Conservation (phyloP, 2,113 vertebrate species). For the Tinamus guttatus region DNA sequence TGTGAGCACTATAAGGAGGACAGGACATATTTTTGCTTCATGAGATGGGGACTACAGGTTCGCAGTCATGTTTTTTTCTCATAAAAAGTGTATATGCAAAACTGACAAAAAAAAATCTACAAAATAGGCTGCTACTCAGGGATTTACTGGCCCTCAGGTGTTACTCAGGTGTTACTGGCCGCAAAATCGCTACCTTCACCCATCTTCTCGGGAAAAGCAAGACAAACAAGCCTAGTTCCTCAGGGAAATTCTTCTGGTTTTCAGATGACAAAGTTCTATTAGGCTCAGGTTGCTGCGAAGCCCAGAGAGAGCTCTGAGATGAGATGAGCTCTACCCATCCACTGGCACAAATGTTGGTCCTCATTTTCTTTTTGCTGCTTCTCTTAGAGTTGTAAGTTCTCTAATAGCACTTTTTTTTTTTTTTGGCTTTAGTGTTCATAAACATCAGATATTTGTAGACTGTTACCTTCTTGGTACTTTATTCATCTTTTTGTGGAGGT, state of each 20-base stretch:
- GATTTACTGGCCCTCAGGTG: too few species aligned
- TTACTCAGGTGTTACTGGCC: background rate
- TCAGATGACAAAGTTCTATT: background rate
- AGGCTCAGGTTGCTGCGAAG: background rate
- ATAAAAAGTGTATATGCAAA: rapidly evolving
- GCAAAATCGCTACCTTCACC: background rate
- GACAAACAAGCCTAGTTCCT: background rate
- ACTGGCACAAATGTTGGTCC: rapidly evolving
- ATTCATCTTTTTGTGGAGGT: background rate
- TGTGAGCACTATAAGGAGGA: background rate
- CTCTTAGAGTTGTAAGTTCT: background rate
- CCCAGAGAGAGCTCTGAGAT: background rate
- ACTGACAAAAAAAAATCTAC: background rate
- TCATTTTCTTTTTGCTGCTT: background rate
- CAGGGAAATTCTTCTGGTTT: background rate
- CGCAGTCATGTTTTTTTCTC: background rate
- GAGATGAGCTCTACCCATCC: background rate
- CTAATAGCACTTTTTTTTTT: background rate
- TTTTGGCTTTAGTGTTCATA: background rate
- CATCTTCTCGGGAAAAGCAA: background rate
- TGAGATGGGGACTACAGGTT: background rate
- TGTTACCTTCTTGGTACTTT: background rate
- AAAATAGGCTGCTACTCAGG: background rate
- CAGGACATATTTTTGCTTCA: rapidly evolving
- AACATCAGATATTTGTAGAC: background rate